Evolutionary conservation across 2,888 invertebrate genomes (phyloP).

Genomic region (Drosophila ustulata): DNA sequence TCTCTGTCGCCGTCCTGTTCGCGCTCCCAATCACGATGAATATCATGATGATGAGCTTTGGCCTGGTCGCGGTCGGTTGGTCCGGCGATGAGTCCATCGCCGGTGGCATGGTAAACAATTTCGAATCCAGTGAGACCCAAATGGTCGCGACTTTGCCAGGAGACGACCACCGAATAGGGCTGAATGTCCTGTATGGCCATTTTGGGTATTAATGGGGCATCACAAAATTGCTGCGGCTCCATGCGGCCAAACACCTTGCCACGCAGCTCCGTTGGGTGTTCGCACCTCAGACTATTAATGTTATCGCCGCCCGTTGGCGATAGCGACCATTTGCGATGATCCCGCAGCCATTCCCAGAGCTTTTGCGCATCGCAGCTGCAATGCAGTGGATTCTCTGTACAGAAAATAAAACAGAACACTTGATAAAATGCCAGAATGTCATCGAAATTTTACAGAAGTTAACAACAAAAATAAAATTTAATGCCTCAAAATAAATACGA

Average conservation of each 20-base stretch:
- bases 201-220: constrained; percentile 92
- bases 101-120: constrained; percentile 92
- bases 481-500: too few species aligned
- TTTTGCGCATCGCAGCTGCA: constrained; percentile 96
- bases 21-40: constrained; percentile 30
- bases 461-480: too few species aligned
- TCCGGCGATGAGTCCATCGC: constrained; percentile 84
- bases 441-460: too few species aligned
- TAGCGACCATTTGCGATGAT: constrained; percentile 90
- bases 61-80: constrained; percentile 41
- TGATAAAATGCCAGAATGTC: too few species aligned
- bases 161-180: constrained; percentile 93
- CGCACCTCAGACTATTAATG: constrained; percentile 89
- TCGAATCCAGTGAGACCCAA: constrained; percentile 93
- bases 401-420: not conserved
- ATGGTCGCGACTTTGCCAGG: constrained; percentile 96
- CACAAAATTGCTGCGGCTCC: constrained; percentile 92
- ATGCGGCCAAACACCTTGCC: constrained; percentile 91
- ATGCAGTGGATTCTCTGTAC: constrained; percentile 93
- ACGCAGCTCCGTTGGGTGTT: constrained; percentile 92
- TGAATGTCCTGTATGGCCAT: constrained; percentile 95
- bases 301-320: constrained; percentile 74
- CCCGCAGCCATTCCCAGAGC: constrained; percentile 96
- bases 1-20: constrained; percentile 26
- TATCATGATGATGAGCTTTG: constrained; percentile 29